Base-by-base conservation (phyloP, 2,113 vertebrate species). In the Pica pica region DNA sequence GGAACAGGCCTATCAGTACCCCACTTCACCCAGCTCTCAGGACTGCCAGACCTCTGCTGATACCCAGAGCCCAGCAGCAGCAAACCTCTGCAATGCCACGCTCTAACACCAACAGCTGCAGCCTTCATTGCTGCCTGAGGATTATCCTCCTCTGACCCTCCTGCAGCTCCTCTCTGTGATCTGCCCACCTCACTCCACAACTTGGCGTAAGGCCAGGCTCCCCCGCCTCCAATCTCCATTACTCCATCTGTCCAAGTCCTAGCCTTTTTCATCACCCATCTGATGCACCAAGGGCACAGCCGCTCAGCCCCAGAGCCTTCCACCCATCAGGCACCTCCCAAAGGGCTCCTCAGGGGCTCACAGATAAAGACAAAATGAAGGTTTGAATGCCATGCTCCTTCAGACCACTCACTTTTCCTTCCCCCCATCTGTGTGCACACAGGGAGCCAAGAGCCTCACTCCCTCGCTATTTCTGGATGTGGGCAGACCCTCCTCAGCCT, bases 191-290 rank as follows among this genome's bases (percentile, higher is more conserved):
- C 52, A 39, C 3, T 47, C 55, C 83, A 55, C 71, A 63, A 83
- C 56, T 80, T 94, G 96, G 94, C 91, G 2, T 44, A 19, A 28
- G 24, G 89, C 90, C 95, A 93, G 64, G 42, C 68, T 86, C 67
- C 75, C 41, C 91, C 0, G 71, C 59, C 68, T 86, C 71, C 93
- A 33, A 16, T 42, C 87, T 44, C 71, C 3, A 0, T 80, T 55
- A 33, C 47, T 95, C 92, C 96, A 94, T 96, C 94, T 96, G 94
- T 53, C 59, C 79, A 55, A 67, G 73, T 47, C 86, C 83, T 68
- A 68, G 93, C 73, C 76, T 95, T 92, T 97, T 81, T 4, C 91
- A 96, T 86, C 68, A 63, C 68, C 56, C 64, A 41, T 75, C 46
- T 81, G 71, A 92, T 55, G 80, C 41, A 49, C 9, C 56, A 71